Conservation (phyloP, 2,113 vertebrate genomes). For the Oryzias melastigma region DNA sequence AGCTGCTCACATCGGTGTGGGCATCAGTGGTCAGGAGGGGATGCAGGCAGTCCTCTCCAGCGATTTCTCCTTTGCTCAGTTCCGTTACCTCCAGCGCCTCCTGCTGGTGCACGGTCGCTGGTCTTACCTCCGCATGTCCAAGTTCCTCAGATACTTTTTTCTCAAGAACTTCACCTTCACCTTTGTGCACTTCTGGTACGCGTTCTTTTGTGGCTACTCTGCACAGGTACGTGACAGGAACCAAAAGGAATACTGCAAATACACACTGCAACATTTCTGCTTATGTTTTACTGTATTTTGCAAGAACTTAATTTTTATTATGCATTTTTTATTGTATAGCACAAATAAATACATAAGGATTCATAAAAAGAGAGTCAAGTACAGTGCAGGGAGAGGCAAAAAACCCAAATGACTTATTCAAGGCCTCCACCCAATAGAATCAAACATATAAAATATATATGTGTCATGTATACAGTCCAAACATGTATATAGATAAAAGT, state of each 20-base stretch:
- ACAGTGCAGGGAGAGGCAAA: too few relatives aligned
- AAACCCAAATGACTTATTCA: too few relatives aligned
- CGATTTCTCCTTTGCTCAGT: slow-evolving; percentile 92
- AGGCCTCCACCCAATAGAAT: too few relatives aligned
- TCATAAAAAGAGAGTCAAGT: too few relatives aligned
- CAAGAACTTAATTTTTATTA: too few relatives aligned
- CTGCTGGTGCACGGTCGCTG: slow-evolving; percentile 93
- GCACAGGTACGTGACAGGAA: slow-evolving; percentile 83
- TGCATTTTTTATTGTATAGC: too few relatives aligned
- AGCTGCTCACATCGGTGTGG: slow-evolving; percentile 94
- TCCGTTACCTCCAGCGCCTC: slow-evolving; percentile 91
- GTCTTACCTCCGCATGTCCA: slow-evolving; percentile 97
- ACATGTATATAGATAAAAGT: too few relatives aligned
- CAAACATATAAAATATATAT: too few relatives aligned
- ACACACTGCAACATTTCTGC: neutral
- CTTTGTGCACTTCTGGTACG: slow-evolving; percentile 94
- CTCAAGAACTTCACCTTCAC: slow-evolving; percentile 98
- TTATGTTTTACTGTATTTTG: too few relatives aligned
- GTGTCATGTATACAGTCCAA: too few relatives aligned
- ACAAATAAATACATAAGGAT: too few relatives aligned
- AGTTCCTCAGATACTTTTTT: slow-evolving; percentile 95
- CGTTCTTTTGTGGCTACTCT: slow-evolving; percentile 94
- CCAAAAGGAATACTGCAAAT: neutral
- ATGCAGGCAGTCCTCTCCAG: slow-evolving; percentile 93
- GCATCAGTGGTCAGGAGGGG: slow-evolving; percentile 93